Evolutionary conservation across 2,888 invertebrate genomes (phyloP).

Genomic region (Aethes cnicana): DNA sequence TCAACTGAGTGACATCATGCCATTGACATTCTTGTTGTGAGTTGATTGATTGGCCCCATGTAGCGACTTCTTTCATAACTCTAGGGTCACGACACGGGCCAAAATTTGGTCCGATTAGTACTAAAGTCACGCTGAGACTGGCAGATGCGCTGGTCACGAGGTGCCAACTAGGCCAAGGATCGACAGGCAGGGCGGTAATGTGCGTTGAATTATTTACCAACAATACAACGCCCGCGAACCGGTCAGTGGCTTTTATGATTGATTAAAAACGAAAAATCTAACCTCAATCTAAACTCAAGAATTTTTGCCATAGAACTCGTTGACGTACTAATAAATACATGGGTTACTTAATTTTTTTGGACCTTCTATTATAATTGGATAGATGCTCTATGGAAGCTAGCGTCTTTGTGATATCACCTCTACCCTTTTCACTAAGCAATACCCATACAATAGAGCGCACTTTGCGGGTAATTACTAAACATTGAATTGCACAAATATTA

Average conservation of each 20-base stretch:
- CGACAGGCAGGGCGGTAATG: conserved; percentile 58
- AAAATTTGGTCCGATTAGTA: conserved; percentile 18
- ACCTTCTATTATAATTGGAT: no score
- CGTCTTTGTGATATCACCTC: conserved; percentile 6
- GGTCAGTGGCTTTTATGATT: not conserved
- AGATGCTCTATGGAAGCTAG: not conserved
- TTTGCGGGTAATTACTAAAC: conserved; percentile 44
- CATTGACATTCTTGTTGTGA: conserved; percentile 2
- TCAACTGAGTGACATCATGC: not conserved
- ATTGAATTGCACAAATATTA: conserved; percentile 54
- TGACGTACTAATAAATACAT: no score
- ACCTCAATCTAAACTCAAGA: no score
- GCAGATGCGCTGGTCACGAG: conserved; percentile 65
- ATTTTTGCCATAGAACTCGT: no score
- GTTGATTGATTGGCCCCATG: conserved; percentile 8
- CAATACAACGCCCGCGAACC: conserved; percentile 40
- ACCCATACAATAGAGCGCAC: conserved; percentile 32
- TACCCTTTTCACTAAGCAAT: conserved; percentile 16
- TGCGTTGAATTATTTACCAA: conserved; percentile 41
- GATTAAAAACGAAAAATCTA: no score
- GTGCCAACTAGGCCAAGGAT: conserved; percentile 70
- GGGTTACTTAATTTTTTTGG: no score
- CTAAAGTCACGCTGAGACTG: conserved; percentile 42
- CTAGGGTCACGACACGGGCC: conserved; percentile 3
- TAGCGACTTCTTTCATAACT: conserved; percentile 16